Conservation (phyloP, 2,797 vertebrate genomes). For the Chaetodon trifasciatus region DNA sequence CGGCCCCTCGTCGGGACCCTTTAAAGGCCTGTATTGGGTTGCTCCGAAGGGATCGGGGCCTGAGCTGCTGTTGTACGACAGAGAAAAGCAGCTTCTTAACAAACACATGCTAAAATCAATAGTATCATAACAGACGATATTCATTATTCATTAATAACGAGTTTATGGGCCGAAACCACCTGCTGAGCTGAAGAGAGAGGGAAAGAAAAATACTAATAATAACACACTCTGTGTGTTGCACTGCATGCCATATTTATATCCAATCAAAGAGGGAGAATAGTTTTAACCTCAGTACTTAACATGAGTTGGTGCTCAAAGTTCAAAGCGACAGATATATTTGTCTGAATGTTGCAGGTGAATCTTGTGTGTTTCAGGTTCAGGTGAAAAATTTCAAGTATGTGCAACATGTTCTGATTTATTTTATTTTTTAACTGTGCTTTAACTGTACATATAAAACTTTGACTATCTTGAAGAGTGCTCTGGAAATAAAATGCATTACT, state of each 20-base stretch:
- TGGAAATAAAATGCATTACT: not conserved
- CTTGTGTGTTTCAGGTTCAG: not conserved
- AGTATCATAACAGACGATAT: constrained; percentile 86
- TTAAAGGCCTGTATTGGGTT: constrained; percentile 46
- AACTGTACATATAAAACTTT: not conserved
- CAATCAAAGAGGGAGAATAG: not conserved
- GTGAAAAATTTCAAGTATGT: not conserved
- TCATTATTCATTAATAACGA: constrained; percentile 88
- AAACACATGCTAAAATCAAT: constrained; percentile 85
- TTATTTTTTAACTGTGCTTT: not conserved
- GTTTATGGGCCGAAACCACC: constrained; percentile 79
- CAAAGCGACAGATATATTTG: no score
- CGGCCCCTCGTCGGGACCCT: not conserved
- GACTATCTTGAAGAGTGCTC: not conserved
- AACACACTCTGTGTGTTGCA: not conserved
- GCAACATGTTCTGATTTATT: not conserved
- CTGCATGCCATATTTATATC: not conserved
- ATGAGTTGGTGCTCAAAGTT: not conserved
- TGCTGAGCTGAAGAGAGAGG: constrained; percentile 64
- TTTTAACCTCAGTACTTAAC: not conserved
- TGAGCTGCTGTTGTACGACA: constrained; percentile 76
- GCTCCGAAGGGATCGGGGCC: constrained; percentile 47
- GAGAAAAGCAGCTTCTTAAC: constrained; percentile 81
- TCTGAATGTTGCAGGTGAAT: not conserved
- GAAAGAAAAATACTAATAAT: not conserved